Evolutionary conservation across 2,888 invertebrate species (phyloP).

Genomic region (Priocnemis perturbator): DNA sequence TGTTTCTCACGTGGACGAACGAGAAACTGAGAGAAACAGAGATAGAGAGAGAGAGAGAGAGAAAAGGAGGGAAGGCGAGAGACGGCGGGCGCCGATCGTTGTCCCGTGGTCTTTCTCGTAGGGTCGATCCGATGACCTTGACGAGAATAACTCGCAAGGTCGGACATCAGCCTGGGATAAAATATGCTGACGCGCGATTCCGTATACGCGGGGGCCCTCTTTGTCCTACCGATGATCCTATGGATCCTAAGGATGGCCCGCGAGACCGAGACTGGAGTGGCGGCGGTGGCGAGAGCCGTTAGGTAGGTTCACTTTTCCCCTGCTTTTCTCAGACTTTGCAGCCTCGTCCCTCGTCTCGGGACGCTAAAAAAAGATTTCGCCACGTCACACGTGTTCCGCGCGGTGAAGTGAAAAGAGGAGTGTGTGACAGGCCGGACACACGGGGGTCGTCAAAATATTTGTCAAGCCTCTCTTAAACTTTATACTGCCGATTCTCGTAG

Average conservation of each 20-base stretch:
- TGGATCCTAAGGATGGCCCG: slow-evolving; percentile 48
- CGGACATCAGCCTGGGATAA: slow-evolving; percentile 35
- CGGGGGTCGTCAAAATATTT: no score
- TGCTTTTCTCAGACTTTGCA: neutral
- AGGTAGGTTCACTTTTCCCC: slow-evolving; percentile 42
- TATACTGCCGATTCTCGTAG: no score
- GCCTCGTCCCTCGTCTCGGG: neutral
- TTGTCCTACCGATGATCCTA: slow-evolving; percentile 53
- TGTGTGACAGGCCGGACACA: no score
- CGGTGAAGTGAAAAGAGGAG: neutral
- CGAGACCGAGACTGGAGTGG: slow-evolving; percentile 35
- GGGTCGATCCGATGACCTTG: slow-evolving; percentile 46
- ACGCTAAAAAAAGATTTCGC: neutral
- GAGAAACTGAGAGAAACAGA: no score
- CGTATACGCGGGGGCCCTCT: slow-evolving; percentile 44
- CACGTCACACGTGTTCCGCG: neutral
- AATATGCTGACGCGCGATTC: slow-evolving; percentile 51
- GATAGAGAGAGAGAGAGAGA: neutral
- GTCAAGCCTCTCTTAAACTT: no score
- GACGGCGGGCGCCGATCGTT: neutral
- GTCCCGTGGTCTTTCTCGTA: slow-evolving; percentile 4
- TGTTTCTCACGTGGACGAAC: no score
- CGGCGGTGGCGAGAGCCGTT: slow-evolving; percentile 34
- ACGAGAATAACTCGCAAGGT: slow-evolving; percentile 53
- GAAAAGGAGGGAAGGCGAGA: neutral